phyloP scores from a whole-genome alignment of 2,888 invertebrate species.

The Lamproptera curius region DNA sequence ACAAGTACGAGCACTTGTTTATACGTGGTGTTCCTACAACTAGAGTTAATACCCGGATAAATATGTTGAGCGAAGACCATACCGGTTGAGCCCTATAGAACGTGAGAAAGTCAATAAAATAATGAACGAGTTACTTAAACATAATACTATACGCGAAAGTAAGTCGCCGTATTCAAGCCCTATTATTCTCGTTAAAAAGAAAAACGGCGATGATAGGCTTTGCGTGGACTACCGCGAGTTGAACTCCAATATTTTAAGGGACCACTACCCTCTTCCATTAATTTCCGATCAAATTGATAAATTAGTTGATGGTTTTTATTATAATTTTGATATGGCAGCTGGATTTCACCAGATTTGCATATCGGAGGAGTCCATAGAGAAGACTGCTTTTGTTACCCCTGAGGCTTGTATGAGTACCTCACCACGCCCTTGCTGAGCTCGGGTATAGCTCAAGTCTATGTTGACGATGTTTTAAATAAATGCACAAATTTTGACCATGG shows the following conservation, averaged over 20 bases:
- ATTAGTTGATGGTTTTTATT: too few relatives aligned
- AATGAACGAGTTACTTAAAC: neutral
- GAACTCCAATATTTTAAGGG: conserved; percentile 27
- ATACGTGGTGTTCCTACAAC: neutral
- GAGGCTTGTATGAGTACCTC: conserved; percentile 33
- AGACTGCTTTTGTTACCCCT: conserved; percentile 34
- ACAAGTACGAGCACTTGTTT: conserved; percentile 1
- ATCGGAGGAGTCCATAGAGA: too few relatives aligned
- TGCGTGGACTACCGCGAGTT: conserved; percentile 28
- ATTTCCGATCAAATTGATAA: too few relatives aligned
- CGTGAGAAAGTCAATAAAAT: neutral
- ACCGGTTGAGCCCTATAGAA: neutral
- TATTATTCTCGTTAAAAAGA: neutral
- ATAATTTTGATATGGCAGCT: too few relatives aligned
- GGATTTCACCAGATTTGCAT: too few relatives aligned
- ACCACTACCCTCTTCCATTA: conserved; percentile 31
- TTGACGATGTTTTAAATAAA: too few relatives aligned
- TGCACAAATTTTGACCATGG: neutral
- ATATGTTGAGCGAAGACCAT: neutral
- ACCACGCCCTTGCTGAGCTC: neutral
- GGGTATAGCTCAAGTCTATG: too few relatives aligned
- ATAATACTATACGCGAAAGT: neutral
- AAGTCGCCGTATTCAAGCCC: neutral
- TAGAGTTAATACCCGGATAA: conserved; percentile 13
- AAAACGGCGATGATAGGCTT: neutral